Conservation (phyloP, 2,888 invertebrate species). For the Globia sparganii region DNA sequence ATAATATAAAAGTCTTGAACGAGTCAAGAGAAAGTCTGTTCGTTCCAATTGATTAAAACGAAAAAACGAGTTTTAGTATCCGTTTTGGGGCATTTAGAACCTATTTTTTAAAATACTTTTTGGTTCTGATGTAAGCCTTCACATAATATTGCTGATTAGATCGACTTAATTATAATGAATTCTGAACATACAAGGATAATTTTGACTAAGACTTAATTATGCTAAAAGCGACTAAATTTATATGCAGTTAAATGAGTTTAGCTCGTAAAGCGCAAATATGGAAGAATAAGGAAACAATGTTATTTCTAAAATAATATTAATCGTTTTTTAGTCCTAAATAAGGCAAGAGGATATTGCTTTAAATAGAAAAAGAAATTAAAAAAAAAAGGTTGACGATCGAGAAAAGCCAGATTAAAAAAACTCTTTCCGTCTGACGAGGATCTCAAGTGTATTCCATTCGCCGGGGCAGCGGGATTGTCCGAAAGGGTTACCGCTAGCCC, state of each 20-base stretch:
- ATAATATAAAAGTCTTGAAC: slow-evolving; percentile 23
- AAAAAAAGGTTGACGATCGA: neutral
- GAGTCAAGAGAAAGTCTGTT: slow-evolving; percentile 54
- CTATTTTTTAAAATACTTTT: neutral
- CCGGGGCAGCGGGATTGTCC: too few species aligned
- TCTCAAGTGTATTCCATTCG: neutral
- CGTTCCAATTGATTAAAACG: slow-evolving; percentile 40
- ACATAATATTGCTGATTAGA: slow-evolving; percentile 21
- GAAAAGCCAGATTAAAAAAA: neutral
- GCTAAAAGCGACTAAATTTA: slow-evolving; percentile 1
- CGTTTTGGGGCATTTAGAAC: slow-evolving; percentile 13
- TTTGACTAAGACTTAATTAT: slow-evolving; percentile 16
- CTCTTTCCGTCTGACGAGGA: neutral
- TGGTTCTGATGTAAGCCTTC: neutral
- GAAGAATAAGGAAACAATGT: neutral
- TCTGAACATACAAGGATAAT: neutral
- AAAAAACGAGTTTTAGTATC: slow-evolving; percentile 16
- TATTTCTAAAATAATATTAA: neutral
- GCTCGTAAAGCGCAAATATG: neutral
- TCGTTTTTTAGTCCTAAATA: neutral
- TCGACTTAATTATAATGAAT: neutral
- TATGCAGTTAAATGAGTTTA: neutral
- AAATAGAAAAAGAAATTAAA: too few species aligned
- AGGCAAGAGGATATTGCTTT: neutral
- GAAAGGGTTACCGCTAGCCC: too few species aligned